Evolutionary conservation across 2,888 invertebrate genomes (phyloP), one percentile per base, ranked within the genome.

Genomic region (Pseudoips prasinana): DNA sequence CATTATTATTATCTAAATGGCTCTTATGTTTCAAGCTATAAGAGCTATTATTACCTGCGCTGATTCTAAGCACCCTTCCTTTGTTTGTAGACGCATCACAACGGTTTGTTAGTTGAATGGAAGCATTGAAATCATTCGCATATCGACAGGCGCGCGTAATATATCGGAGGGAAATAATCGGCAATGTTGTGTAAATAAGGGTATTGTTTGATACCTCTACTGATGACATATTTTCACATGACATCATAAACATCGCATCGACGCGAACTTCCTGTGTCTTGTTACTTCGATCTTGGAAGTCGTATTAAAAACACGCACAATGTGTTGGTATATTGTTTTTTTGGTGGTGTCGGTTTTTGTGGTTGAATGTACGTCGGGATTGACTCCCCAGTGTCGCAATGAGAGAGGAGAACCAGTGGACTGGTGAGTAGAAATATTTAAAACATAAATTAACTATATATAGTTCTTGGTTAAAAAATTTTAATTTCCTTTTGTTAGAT

Each of bases 351-450:
- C 57, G 37, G 39, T 73, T 46, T 62, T 76, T 57, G 54, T 78
- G 42, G 58, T 45, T 45, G 52, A 51, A 35, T 69, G 72, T 47
- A 45, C 42, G 2, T 20, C 7, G 10, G 57, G 73, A 33, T 57
- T 79, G 31, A 76, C 87, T 33, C 86, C 85, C 30, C 88, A 87
- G 54, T 90, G 90, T 51, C 75, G 86, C 48, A 92, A 94, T 76
- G 92, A 94, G 64, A 85, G 87, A 44, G 92, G 92, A 33, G 85
- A 91, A 35, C 76, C 90, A 7, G 92, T 94, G 5, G 94, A 94
- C 74, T 94, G 94, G 94, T 94, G 79, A 90, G 87, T 73, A 37
- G 30, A 46, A 49, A n/a, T n/a, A n/a, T 33, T 41, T 18, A 5
- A 18, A 18, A 18, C 6, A 18, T 18, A 18, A 18, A 18, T 18